A percentile compares a stretch with the other conserved stretches of the same genome.
These are phyloP conservation scores for Meriones psammophilus DNA, from an alignment of 2,797 vertebrate species.

Conservation along the genomic window DNA sequence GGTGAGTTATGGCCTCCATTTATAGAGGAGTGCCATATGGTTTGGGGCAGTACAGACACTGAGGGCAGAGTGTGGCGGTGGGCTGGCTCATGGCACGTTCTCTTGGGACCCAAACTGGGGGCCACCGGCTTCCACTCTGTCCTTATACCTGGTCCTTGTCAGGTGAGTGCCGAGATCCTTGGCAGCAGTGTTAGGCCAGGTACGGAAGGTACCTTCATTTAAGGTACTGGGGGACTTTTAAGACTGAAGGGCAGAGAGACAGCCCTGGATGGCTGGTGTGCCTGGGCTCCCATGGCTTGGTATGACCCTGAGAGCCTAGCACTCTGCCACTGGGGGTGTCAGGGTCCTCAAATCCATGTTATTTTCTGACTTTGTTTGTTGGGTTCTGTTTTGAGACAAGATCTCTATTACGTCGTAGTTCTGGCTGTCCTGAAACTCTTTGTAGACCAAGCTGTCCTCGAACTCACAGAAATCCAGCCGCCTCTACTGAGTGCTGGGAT, in stretches of 20 bases:
- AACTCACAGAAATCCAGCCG: neutral
- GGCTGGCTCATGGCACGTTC: neutral
- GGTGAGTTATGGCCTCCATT: constrained; percentile 68
- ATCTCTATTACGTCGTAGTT: neutral
- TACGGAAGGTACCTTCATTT: neutral
- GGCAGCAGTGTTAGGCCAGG: neutral
- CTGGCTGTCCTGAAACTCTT: neutral
- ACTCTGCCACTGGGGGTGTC: too few species aligned
- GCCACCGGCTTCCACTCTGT: neutral
- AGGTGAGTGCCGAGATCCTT: neutral
- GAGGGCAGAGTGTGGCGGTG: neutral
- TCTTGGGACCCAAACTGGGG: neutral
- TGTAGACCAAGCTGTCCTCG: neutral
- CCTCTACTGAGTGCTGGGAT: neutral
- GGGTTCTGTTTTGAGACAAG: neutral
- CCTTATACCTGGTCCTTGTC: neutral
- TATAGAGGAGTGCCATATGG: neutral
- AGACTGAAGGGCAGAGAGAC: too few species aligned
- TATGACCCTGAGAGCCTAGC: neutral
- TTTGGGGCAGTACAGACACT: accelerated
- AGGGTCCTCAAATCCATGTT: neutral
- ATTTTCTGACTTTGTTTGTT: neutral
- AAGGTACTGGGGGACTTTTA: neutral
- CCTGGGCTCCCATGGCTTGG: neutral
- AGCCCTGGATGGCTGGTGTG: neutral